These are phyloP conservation scores for Anthopleura sola DNA, from an alignment of 64 coral and sea anemone genomes.

Conservation along the genomic window DNA sequence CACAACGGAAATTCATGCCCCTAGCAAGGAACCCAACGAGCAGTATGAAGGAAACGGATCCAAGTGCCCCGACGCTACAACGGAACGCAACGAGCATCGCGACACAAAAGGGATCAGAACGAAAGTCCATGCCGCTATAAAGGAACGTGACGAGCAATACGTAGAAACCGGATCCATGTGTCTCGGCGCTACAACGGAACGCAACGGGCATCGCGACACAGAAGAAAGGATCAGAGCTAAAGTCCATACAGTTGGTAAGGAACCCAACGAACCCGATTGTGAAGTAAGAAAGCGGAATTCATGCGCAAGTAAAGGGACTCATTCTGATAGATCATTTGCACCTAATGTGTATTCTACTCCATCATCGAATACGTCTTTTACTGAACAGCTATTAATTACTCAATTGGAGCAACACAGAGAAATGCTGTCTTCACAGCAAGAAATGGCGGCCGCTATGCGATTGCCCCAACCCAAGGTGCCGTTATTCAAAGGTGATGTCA, in stretches of 20 bases:
- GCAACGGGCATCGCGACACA: neutral
- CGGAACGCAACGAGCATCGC: neutral
- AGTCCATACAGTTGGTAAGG: neutral
- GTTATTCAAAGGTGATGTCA: too few relatives aligned
- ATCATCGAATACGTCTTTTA: neutral
- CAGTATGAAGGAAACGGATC: neutral
- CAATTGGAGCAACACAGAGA: constrained; percentile 7
- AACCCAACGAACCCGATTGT: neutral
- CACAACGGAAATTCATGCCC: neutral
- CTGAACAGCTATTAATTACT: neutral
- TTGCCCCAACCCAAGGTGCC: constrained; percentile 8
- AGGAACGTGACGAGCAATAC: neutral
- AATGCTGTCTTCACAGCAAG: constrained; percentile 12
- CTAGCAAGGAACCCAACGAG: neutral
- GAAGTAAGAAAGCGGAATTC: neutral
- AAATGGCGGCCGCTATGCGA: constrained; percentile 8
- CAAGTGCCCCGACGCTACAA: neutral
- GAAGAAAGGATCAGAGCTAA: neutral
- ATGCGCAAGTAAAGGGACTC: neutral
- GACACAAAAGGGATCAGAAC: neutral
- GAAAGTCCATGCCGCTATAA: neutral
- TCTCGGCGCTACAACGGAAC: neutral
- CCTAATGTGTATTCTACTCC: neutral
- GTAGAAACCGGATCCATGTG: neutral
- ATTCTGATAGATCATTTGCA: neutral